Conservation (phyloP, 2,888 invertebrate species). For the Empis livida region DNA sequence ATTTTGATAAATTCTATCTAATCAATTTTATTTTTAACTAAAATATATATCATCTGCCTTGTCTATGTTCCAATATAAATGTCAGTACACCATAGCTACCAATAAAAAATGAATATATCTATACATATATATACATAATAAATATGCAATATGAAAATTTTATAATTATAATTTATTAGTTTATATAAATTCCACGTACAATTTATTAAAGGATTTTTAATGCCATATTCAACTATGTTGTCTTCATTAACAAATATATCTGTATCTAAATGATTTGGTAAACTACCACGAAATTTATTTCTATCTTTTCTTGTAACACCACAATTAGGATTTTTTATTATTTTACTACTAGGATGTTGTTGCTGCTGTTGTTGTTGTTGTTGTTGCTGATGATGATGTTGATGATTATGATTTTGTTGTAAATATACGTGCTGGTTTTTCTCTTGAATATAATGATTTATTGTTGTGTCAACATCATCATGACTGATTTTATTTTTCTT, state of each 20-base stretch:
- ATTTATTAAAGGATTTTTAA: not conserved
- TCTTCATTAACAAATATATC: slow-evolving; percentile 8
- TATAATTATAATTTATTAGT: no score
- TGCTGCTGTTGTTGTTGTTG: no score
- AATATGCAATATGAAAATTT: no score
- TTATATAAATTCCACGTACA: slow-evolving; percentile 1
- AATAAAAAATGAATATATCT: no score
- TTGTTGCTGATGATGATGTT: no score
- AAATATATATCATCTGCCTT: no score
- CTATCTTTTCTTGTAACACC: slow-evolving; percentile 12
- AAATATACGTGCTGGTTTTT: not conserved
- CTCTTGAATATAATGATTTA: not conserved
- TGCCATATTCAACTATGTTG: not conserved
- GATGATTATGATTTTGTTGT: no score
- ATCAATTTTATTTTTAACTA: no score
- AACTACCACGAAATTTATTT: slow-evolving; percentile 16
- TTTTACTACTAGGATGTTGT: slow-evolving; percentile 1
- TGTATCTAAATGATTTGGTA: slow-evolving; percentile 16
- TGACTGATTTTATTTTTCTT: not conserved
- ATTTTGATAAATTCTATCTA: no score
- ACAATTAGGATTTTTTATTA: slow-evolving; percentile 10
- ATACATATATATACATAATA: no score
- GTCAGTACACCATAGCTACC: no score
- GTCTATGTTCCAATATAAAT: no score
- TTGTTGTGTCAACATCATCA: not conserved